Evolutionary conservation across 1,140 invertebrate genomes (phyloP).

Genomic region (Brachionus calyciflorus): DNA sequence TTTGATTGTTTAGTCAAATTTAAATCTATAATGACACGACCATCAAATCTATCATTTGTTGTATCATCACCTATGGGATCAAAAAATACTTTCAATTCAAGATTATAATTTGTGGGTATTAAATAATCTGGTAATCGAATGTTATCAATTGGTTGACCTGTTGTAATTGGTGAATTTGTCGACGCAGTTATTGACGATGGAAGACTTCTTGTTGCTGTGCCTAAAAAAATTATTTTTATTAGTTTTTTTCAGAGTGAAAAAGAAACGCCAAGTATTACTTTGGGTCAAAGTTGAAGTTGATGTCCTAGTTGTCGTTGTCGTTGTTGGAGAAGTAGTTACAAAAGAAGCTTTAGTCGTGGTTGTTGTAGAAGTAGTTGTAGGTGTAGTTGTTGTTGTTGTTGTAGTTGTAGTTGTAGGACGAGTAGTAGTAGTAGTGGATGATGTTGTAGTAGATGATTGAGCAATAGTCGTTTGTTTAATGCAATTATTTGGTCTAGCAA

Average conservation of each 20-base stretch:
- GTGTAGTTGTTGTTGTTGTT: not conserved
- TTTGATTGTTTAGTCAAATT: constrained; percentile 7
- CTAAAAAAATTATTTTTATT: not conserved
- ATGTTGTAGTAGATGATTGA: not conserved
- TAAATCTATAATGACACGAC: constrained; percentile 11
- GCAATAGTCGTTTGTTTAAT: not conserved
- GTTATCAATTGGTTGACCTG: not conserved
- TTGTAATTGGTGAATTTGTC: not conserved
- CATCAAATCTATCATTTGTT: constrained; percentile 23
- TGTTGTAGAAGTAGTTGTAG: not conserved
- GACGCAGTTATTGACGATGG: not conserved
- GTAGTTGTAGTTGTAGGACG: not conserved
- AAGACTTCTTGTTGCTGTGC: not conserved
- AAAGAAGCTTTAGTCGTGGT: not conserved
- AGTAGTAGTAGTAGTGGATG: not conserved
- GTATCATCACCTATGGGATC: constrained; percentile 4
- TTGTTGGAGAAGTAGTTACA: not conserved
- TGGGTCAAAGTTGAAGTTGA: too few relatives aligned
- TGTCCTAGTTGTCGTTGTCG: not conserved
- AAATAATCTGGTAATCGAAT: constrained; percentile 34
- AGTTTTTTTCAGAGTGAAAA: not conserved
- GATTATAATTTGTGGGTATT: constrained; percentile 24
- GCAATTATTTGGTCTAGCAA: constrained; percentile 36
- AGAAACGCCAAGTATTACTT: too few relatives aligned
- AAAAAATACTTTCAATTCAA: constrained; percentile 27